Evolutionary conservation across 2,113 vertebrate species (phyloP).

Genomic region (Myxocyprinus asiaticus): DNA sequence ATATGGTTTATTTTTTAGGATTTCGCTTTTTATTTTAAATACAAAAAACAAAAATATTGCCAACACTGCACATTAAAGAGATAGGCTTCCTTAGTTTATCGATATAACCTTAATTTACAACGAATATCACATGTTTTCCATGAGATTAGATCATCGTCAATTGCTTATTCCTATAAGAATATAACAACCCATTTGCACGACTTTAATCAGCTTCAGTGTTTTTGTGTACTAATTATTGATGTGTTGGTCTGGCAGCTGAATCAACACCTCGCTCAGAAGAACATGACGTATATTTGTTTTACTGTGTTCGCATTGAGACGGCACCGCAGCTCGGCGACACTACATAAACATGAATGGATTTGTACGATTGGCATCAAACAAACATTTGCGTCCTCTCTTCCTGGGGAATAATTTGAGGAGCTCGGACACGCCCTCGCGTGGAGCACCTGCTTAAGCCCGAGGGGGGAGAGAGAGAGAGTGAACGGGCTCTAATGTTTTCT

Average conservation of each 20-base stretch:
- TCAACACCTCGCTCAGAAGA: slow-evolving; percentile 65
- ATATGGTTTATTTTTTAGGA: no score
- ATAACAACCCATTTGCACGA: slow-evolving; percentile 25
- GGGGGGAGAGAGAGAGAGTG: background rate
- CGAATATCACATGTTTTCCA: no score
- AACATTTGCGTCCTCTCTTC: slow-evolving; percentile 66
- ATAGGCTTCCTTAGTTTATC: no score
- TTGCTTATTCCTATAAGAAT: background rate
- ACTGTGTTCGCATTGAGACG: slow-evolving; percentile 50
- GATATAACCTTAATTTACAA: no score
- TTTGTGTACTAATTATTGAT: slow-evolving; percentile 63
- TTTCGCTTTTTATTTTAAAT: no score
- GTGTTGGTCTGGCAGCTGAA: slow-evolving; percentile 69
- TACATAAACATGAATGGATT: slow-evolving; percentile 69
- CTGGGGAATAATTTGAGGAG: slow-evolving; percentile 60
- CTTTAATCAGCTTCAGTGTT: slow-evolving; percentile 51
- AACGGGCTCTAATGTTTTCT: no score
- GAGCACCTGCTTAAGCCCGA: slow-evolving; percentile 60
- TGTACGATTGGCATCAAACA: slow-evolving; percentile 73
- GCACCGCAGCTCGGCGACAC: slow-evolving; percentile 52
- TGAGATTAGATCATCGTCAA: background rate
- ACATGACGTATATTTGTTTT: slow-evolving; percentile 69
- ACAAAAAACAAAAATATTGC: no score
- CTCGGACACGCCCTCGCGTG: slow-evolving; percentile 41
- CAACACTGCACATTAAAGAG: no score